phyloP scores from a whole-genome alignment of 1,140 invertebrate species.

The Cryptotermes secundus region DNA sequence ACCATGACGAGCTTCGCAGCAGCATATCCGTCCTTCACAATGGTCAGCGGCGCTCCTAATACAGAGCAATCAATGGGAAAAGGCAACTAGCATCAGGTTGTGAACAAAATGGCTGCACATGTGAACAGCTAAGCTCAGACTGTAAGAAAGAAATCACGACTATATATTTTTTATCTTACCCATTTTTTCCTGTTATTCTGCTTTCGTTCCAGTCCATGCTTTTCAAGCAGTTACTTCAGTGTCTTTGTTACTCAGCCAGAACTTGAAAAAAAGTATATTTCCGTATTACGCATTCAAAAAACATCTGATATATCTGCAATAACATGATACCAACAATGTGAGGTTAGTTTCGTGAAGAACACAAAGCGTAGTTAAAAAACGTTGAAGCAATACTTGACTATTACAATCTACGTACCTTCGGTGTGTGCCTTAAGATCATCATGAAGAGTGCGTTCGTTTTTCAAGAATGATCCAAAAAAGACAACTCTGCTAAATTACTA shows the following conservation, averaged over 20 bases:
- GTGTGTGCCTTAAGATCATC: too few species aligned
- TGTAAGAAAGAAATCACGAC: not conserved
- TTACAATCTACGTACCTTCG: too few species aligned
- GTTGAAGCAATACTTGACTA: too few species aligned
- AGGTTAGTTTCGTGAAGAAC: not conserved
- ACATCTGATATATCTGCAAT: not conserved
- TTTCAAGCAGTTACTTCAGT: not conserved
- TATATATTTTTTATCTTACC: not conserved
- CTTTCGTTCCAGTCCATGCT: not conserved
- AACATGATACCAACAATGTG: not conserved
- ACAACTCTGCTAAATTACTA: too few species aligned
- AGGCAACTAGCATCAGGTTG: not conserved
- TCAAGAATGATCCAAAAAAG: too few species aligned
- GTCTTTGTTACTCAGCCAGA: not conserved
- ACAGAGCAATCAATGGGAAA: not conserved
- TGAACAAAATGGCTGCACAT: not conserved
- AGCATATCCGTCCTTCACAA: not conserved
- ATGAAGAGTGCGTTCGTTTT: too few species aligned
- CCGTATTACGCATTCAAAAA: not conserved
- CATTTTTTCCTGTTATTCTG: not conserved
- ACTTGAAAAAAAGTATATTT: not conserved
- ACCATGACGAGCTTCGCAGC: not conserved
- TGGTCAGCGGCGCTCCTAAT: not conserved
- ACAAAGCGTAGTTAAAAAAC: not conserved
- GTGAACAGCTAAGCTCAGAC: not conserved